Percentiles rank a stretch among this genome's conserved stretches.
phyloP scores from a whole-genome alignment of 1,140 invertebrate species.

The Octopus bimaculoides region DNA sequence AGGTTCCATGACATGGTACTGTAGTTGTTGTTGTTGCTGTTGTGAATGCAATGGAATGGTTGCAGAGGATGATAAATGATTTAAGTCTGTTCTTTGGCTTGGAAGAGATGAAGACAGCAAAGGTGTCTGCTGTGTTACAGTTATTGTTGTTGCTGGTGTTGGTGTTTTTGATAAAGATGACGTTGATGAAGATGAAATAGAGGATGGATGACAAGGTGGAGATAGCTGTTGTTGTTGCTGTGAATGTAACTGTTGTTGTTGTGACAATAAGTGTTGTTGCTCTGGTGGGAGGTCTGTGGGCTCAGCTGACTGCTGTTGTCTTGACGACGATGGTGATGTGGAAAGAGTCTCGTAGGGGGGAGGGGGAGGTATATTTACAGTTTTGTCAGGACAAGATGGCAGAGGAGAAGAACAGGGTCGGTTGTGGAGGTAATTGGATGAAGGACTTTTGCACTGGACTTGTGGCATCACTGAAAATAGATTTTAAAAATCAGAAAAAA shows the following conservation, averaged over 20 bases:
- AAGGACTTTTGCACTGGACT: slow-evolving; percentile 3
- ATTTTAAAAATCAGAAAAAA: not conserved
- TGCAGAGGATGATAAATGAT: not conserved
- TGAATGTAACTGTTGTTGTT: not conserved
- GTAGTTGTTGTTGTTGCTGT: no score
- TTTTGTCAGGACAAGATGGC: not conserved
- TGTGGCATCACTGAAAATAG: not conserved
- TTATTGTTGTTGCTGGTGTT: no score
- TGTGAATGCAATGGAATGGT: not conserved
- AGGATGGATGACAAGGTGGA: not conserved
- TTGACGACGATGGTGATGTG: not conserved
- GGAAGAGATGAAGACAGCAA: not conserved
- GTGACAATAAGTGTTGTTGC: not conserved
- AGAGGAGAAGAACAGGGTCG: not conserved
- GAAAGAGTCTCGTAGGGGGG: not conserved
- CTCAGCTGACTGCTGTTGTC: not conserved
- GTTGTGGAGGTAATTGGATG: not conserved
- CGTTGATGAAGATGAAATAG: not conserved
- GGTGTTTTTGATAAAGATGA: not conserved
- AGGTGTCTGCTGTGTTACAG: no score
- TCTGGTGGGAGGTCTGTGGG: not conserved
- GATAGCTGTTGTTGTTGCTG: not conserved
- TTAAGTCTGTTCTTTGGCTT: not conserved
- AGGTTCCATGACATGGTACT: no score
- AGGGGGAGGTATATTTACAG: not conserved